Base-by-base conservation (phyloP, 2,888 invertebrate species). In the Vanessa cardui region DNA sequence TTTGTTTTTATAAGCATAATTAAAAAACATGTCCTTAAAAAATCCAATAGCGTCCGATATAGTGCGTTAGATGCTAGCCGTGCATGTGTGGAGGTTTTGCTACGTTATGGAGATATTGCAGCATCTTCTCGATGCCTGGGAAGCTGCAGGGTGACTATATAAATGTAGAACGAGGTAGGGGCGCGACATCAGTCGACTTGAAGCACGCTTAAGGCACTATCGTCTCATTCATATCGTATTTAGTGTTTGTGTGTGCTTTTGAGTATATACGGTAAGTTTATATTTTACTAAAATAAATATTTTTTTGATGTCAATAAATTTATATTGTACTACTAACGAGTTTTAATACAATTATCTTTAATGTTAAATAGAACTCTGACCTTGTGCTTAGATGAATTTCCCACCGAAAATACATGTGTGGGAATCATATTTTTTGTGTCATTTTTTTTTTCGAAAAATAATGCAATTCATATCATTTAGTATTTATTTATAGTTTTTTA, bases 101-200 rank as follows among this genome's bases (percentile, higher is more conserved):
- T 83, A 81, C 80, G 82, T 83, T 85, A 84, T 85, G 86, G 82
- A 84, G 83, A 82, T 81, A 81, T 89, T 88, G 86, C 88, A 75
- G 87, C 87, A 89, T 86, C 86, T 81, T 82, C 82, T 75, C 73
- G 78, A 21, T 50, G 50, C 73, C 74, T 76, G 80, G 78, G 77
- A 80, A 76, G 78, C 73, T 78, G 86, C 82, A 85, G 86, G 88
- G 87, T 86, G 84, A 80, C 77, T 83, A 86, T 91, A 91, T 89
- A 90, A 88, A 79, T 74, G 77, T 76, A 77, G 78, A 26, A 79
- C 77, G 80, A 78, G 75, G 80, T 73, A 82, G 81, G 86, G 88
- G 85, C 87, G 86, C 84, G 78, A 78, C 81, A 89, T 77, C 91
- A 92, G 90, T 92, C 82, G 81, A 78, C 77, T 68, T 69, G 67